Conservation (phyloP, 2,888 invertebrate species). For the Rotaria sp. region DNA sequence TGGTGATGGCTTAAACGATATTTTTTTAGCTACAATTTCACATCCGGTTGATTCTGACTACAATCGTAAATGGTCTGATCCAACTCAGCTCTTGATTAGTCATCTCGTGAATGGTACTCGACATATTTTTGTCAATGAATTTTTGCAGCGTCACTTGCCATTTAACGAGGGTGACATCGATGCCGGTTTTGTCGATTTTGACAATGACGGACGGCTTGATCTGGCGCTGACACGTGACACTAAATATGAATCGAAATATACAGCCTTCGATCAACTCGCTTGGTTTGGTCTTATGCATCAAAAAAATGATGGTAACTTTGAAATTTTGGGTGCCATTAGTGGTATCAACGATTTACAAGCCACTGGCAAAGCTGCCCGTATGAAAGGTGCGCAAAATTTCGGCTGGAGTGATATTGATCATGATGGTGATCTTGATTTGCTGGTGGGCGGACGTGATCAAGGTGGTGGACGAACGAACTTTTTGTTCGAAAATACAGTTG, state of each 20-base stretch:
- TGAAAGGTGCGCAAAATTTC: not conserved
- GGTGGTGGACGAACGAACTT: too few relatives aligned
- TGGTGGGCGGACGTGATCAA: too few relatives aligned
- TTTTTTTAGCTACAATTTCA: too few relatives aligned
- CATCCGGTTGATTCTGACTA: too few relatives aligned
- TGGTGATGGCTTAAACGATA: too few relatives aligned
- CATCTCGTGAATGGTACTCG: not conserved
- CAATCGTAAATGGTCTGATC: too few relatives aligned
- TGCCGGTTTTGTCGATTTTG: not conserved
- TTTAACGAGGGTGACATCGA: not conserved
- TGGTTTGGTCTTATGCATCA: slow-evolving; percentile 1
- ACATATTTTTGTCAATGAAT: not conserved
- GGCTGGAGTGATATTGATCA: not conserved
- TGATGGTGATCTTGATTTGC: too few relatives aligned
- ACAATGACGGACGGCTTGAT: not conserved
- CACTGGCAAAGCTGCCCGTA: not conserved
- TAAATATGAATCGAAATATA: not conserved
- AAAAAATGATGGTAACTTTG: not conserved
- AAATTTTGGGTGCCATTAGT: not conserved
- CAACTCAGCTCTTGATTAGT: too few relatives aligned
- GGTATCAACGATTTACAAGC: too few relatives aligned
- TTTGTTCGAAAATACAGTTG: too few relatives aligned
- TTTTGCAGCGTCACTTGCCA: not conserved
- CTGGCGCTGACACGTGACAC: not conserved
- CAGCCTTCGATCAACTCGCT: not conserved